These are phyloP conservation scores for Mus caroli DNA, from an alignment of 2,797 vertebrate genomes.

Conservation along the genomic window DNA sequence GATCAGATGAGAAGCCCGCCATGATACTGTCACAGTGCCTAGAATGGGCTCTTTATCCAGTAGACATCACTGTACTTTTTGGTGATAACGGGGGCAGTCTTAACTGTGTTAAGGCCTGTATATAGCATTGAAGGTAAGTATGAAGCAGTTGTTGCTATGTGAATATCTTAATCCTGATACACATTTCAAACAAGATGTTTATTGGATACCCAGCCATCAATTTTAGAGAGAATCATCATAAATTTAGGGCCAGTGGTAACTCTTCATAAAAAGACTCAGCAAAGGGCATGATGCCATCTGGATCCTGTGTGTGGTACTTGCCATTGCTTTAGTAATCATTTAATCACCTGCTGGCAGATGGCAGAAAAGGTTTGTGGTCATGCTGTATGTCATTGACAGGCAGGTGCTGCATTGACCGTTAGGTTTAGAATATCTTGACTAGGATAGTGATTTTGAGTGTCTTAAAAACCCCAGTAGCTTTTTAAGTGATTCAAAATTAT, in stretches of 20 bases:
- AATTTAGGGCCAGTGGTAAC: slow-evolving; percentile 60
- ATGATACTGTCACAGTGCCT: slow-evolving; percentile 83
- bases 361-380: slow-evolving; percentile 56
- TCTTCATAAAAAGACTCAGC: slow-evolving; percentile 53
- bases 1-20: slow-evolving; percentile 85
- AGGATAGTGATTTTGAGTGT: slow-evolving; percentile 62
- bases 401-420: slow-evolving; percentile 28
- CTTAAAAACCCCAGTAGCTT: slow-evolving; percentile 58
- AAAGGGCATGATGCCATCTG: slow-evolving; percentile 28
- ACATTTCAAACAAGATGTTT: slow-evolving; percentile 67
- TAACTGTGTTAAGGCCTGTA: slow-evolving; percentile 85
- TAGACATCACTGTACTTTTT: slow-evolving; percentile 86
- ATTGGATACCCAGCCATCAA: slow-evolving; percentile 56
- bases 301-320: slow-evolving; percentile 38
- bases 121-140: slow-evolving; percentile 84
- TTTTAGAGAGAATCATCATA: slow-evolving; percentile 58
- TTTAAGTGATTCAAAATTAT: slow-evolving; percentile 59
- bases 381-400: slow-evolving; percentile 16
- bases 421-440: slow-evolving; percentile 52
- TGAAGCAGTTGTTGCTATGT: slow-evolving; percentile 81
- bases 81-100: slow-evolving; percentile 85
- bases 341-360: slow-evolving; percentile 54
- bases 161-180: slow-evolving; percentile 78
- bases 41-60: slow-evolving; percentile 84
- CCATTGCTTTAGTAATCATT: slow-evolving; percentile 65